Percentiles rank a stretch among this genome's conserved stretches.
Conservation (phyloP, 2,797 vertebrate species). For the Rachycentron canadum region DNA sequence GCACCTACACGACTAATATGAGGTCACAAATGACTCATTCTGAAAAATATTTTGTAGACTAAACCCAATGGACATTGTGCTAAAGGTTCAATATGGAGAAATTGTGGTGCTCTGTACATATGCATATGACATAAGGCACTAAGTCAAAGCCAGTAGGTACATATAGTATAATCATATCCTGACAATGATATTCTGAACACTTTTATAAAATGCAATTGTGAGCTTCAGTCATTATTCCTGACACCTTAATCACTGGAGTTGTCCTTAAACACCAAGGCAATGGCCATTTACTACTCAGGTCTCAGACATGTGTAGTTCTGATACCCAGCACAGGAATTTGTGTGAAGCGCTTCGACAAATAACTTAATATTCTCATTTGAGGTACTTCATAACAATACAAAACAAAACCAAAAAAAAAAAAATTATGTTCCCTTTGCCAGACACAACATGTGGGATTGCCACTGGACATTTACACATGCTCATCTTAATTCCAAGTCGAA, state of each 20-base stretch:
- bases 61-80: too few relatives aligned
- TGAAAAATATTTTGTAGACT: too few relatives aligned
- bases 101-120: too few relatives aligned
- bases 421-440: constrained; percentile 10
- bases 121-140: too few relatives aligned
- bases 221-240: neutral
- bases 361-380: constrained; percentile 7
- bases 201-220: too few relatives aligned
- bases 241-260: neutral
- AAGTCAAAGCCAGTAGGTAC: too few relatives aligned
- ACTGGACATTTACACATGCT: constrained; percentile 12
- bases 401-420: too few relatives aligned
- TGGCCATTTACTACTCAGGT: neutral
- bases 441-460: neutral
- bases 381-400: constrained; percentile 1
- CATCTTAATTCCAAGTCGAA: constrained; percentile 30
- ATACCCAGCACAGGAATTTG: neutral
- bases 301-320: too few relatives aligned
- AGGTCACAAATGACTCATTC: too few relatives aligned
- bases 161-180: neutral
- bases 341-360: neutral
- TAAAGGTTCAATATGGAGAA: too few relatives aligned
- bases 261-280: constrained; percentile 1
- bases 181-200: neutral
- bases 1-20: too few relatives aligned